A percentile compares a stretch with the other conserved stretches of the same genome.
Conservation (phyloP, 1,140 invertebrate species). For the Drosophila simulans region DNA sequence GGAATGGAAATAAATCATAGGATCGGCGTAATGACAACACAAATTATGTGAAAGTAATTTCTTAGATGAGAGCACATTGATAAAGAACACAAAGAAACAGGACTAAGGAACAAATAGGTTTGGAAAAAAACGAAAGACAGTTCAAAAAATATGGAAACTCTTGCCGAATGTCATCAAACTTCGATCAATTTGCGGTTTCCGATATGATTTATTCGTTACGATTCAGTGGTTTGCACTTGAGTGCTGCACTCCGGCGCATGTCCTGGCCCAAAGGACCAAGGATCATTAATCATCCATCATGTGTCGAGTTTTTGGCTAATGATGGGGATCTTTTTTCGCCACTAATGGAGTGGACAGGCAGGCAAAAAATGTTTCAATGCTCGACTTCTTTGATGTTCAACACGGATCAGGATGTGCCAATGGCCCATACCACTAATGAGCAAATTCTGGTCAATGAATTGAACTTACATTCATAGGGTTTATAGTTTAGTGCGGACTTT, state of each 20-base stretch:
- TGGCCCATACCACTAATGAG: slow-evolving; percentile 26
- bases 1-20: slow-evolving; percentile 66
- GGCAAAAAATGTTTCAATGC: slow-evolving; percentile 40
- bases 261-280: slow-evolving; percentile 27
- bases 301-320: slow-evolving; percentile 53
- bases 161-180: slow-evolving; percentile 70
- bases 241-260: slow-evolving; percentile 53
- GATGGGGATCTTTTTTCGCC: slow-evolving; percentile 62
- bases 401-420: slow-evolving; percentile 27
- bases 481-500: slow-evolving; percentile 35
- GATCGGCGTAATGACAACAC: slow-evolving; percentile 40
- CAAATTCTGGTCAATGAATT: slow-evolving; percentile 56
- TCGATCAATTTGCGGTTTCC: slow-evolving; percentile 78
- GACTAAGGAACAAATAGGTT: slow-evolving; percentile 25
- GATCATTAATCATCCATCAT: slow-evolving; percentile 70
- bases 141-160: slow-evolving; percentile 15
- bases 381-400: slow-evolving; percentile 29
- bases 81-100: slow-evolving; percentile 52
- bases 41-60: slow-evolving; percentile 81
- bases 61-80: slow-evolving; percentile 74
- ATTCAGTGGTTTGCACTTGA: slow-evolving; percentile 69
- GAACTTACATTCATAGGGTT: slow-evolving; percentile 37
- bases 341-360: slow-evolving; percentile 66
- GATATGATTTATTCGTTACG: slow-evolving; percentile 70
- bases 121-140: slow-evolving; percentile 22